phyloP scores from a whole-genome alignment of 2,113 vertebrate genomes.

The Ceratotherium simum region DNA sequence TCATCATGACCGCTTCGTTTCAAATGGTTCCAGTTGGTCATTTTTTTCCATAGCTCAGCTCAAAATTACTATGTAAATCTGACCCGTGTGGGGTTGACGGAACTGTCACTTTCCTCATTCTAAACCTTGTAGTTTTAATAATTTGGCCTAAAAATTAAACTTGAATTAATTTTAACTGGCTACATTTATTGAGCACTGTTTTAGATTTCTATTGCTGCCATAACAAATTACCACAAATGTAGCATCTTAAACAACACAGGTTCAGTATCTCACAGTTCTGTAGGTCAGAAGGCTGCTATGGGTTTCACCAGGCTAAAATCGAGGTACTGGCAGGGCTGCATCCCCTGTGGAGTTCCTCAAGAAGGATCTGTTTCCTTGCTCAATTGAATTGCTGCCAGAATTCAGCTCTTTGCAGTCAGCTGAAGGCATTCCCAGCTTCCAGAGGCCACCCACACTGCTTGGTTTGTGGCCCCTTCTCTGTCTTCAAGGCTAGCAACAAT shows the following conservation, averaged over 20 bases:
- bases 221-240: too few species aligned
- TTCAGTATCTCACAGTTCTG: not conserved
- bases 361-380: not conserved
- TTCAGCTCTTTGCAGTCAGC: too few species aligned
- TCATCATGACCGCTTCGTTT: rapidly evolving
- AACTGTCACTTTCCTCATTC: rapidly evolving
- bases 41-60: rapidly evolving
- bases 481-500: too few species aligned
- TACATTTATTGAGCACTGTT: not conserved
- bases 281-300: rapidly evolving
- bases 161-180: not conserved
- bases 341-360: not conserved
- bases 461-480: not conserved
- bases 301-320: too few species aligned
- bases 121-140: not conserved
- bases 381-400: not conserved
- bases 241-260: not conserved
- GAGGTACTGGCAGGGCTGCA: rapidly evolving
- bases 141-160: not conserved
- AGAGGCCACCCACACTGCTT: rapidly evolving
- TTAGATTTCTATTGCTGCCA: not conserved
- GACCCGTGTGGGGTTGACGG: rapidly evolving
- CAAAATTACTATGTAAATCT: rapidly evolving
- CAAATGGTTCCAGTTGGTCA: rapidly evolving
- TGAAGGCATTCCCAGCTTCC: not conserved